Percentiles rank a stretch among this genome's conserved stretches.
These are phyloP conservation scores for Hoplostethus mediterraneus DNA, from an alignment of 2,797 vertebrate genomes.

Conservation along the genomic window DNA sequence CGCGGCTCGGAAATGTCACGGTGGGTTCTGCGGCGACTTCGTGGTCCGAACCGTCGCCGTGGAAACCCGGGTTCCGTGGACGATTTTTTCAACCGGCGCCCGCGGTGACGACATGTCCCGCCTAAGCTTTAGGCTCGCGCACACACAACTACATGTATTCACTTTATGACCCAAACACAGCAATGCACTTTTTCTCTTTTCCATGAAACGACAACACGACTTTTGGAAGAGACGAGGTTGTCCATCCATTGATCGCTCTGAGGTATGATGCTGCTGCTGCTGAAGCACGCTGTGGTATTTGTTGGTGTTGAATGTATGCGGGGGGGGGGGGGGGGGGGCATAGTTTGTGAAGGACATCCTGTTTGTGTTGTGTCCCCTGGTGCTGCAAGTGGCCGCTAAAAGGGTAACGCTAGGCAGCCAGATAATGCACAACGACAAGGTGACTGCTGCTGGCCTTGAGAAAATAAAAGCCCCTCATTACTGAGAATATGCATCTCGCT, in stretches of 20 bases:
- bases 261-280: neutral
- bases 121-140: too few relatives aligned
- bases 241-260: too few relatives aligned
- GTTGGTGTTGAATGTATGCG: conserved; percentile 20
- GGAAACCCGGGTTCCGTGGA: neutral
- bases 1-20: conserved; percentile 42
- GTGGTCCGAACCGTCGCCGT: conserved; percentile 32
- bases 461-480: conserved; percentile 54
- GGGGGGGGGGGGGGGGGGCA: conserved; percentile 4
- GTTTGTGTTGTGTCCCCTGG: conserved; percentile 17
- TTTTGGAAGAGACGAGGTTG: too few relatives aligned
- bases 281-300: conserved; percentile 26
- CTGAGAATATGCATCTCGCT: conserved; percentile 8
- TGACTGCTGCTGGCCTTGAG: conserved; percentile 53
- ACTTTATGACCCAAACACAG: neutral
- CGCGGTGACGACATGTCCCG: too few relatives aligned
- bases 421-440: conserved; percentile 65
- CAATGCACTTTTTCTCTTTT: neutral
- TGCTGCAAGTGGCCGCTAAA: conserved; percentile 44
- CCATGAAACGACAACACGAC: too few relatives aligned
- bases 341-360: conserved; percentile 58
- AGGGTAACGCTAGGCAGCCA: conserved; percentile 35
- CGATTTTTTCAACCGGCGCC: too few relatives aligned
- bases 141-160: too few relatives aligned
- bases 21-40: conserved; percentile 32